Evolutionary conservation across 2,888 invertebrate genomes (phyloP).

Genomic region (Adelognathus sp.): DNA sequence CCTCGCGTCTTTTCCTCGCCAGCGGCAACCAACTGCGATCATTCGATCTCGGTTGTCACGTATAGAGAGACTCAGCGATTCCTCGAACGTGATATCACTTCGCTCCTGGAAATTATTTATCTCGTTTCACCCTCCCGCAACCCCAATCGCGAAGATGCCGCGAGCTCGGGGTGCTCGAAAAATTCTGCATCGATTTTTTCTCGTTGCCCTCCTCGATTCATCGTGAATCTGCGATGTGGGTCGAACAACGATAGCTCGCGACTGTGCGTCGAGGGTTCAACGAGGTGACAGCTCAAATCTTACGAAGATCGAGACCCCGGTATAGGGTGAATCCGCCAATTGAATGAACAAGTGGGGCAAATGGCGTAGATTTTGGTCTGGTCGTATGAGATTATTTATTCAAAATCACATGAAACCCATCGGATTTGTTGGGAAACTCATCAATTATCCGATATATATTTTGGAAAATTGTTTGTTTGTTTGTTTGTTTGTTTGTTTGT

Average conservation of each 20-base stretch:
- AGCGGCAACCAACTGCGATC: neutral
- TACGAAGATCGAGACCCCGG: neutral
- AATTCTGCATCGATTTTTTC: neutral
- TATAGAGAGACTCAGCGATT: constrained; percentile 23
- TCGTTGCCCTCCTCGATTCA: neutral
- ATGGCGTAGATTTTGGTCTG: too few species aligned
- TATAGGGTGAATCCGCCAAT: too few species aligned
- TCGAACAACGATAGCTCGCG: neutral
- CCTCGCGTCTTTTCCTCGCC: neutral
- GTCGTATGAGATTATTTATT: too few species aligned
- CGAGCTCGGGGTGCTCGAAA: neutral
- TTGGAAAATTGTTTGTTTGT: too few species aligned
- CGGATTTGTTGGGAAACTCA: too few species aligned
- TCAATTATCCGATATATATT: too few species aligned
- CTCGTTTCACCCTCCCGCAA: too few species aligned
- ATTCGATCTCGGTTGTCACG: constrained; percentile 26
- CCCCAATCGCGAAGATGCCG: neutral
- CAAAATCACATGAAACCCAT: too few species aligned
- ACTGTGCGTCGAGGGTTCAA: neutral
- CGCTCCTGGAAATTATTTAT: neutral
- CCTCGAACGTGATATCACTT: neutral
- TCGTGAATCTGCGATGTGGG: neutral
- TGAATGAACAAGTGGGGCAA: too few species aligned
- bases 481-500: too few species aligned
- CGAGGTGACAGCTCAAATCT: neutral